A percentile compares a stretch with the other conserved stretches of the same genome.
These are phyloP conservation scores for Euleptes europaea DNA, from an alignment of 2,113 vertebrate species.

Conservation along the genomic window DNA sequence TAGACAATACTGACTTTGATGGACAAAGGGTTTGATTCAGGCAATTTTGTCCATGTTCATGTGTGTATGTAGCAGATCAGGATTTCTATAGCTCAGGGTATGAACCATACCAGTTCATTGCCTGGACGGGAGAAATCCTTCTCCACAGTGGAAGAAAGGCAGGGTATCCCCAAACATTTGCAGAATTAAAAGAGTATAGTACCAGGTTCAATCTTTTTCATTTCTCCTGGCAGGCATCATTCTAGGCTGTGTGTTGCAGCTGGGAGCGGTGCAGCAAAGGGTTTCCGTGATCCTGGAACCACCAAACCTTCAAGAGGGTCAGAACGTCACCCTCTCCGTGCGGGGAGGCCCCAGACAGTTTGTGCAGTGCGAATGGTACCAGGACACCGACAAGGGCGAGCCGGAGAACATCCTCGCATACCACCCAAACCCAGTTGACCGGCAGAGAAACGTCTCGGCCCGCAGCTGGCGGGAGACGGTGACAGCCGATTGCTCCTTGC, in stretches of 20 bases:
- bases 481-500: not conserved
- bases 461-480: not conserved
- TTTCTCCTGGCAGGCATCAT: not conserved
- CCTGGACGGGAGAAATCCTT: too few relatives aligned
- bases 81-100: too few relatives aligned
- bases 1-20: too few relatives aligned
- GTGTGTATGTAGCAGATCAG: too few relatives aligned
- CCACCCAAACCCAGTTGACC: too few relatives aligned
- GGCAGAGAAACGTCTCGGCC: rapidly evolving
- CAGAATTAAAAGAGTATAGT: too few relatives aligned
- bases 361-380: not conserved
- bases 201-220: not conserved
- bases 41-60: too few relatives aligned
- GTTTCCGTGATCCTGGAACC: not conserved
- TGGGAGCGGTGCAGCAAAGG: not conserved
- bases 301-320: not conserved
- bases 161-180: too few relatives aligned
- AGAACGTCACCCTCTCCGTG: not conserved
- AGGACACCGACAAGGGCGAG: rapidly evolving
- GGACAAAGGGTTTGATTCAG: too few relatives aligned
- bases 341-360: rapidly evolving
- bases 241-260: not conserved
- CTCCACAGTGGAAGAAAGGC: too few relatives aligned
- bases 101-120: too few relatives aligned
- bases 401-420: too few relatives aligned